Evolutionary conservation across 2,888 invertebrate genomes (phyloP), one percentile per base, ranked within the genome.

Genomic region (Amblyjoppa fuscipennis): DNA sequence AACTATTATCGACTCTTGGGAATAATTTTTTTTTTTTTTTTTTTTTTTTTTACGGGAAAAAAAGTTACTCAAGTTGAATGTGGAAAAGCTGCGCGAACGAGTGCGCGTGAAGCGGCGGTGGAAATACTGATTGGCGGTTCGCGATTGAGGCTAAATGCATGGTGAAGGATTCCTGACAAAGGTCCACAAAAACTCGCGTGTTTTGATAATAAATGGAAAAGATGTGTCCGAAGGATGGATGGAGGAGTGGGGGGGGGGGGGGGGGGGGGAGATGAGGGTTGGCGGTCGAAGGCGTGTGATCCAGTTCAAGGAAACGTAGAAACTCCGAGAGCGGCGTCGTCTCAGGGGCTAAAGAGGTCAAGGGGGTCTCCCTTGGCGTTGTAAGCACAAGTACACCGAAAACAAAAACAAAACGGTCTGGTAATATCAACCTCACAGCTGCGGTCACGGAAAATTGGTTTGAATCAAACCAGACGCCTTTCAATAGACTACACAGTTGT

Each of bases 261-360:
- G 38, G 38, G 9, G 38, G 9, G 38, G 38, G 9, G 38, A 7
- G 9, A 3, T 4, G 2, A 45, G 49, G n/a, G 64, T 31, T 34
- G 31, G 59, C 59, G 3, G 31, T 61, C n/a, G 61, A 28, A 59
- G 69, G 69, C 6, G 73, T 81, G 74, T 78, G 70, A 85, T 85
- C 74, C 79, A 49, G 79, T 82, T 85, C 79, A 79, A 85, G 85
- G 85, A 75, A 79, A 81, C 71, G 71, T 51, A 76, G 70, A 82
- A 85, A 82, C 56, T 81, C 20, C 20, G 61, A 34, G 45, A 11
- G 38, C 16, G 13, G 9, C 28, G 66, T 20, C 56, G 31, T 64
- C 64, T 34, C 51, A 20, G 51, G 41, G 69, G 59, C 7, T 13
- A 83, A 83, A 25, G 61, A 69, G 79, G 75, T 79, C 83, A 83